Conservation (phyloP, 1,140 invertebrate genomes). For the Rhagoletis pomonella region DNA sequence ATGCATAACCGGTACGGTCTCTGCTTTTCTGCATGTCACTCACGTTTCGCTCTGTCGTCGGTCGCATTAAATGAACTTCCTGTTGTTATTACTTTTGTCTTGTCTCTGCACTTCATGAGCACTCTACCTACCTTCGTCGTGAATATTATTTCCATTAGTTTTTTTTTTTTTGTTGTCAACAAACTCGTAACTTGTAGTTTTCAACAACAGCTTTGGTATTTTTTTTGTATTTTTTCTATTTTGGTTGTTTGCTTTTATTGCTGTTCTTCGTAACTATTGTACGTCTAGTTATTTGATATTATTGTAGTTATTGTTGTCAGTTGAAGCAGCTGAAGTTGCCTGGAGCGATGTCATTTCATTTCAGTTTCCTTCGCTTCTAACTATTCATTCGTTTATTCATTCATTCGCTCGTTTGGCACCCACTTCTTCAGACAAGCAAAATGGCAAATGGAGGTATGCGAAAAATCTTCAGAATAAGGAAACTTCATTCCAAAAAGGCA, state of each 20-base stretch:
- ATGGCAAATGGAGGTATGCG: neutral
- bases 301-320: neutral
- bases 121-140: neutral
- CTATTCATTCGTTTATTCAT: neutral
- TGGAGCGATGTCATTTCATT: neutral
- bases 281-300: slow-evolving; percentile 3
- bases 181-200: neutral
- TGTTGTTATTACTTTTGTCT: slow-evolving; percentile 4
- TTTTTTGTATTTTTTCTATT: neutral
- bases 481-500: neutral
- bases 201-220: neutral
- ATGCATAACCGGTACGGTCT: no score
- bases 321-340: neutral
- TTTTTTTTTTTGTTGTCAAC: neutral
- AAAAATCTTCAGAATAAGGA: neutral
- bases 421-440: neutral
- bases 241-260: neutral
- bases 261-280: neutral
- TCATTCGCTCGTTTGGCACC: neutral
- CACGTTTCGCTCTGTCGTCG: neutral
- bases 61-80: slow-evolving; percentile 27
- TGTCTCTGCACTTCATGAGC: neutral
- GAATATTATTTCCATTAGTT: neutral
- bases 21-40: neutral
- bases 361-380: neutral